Evolutionary conservation across 2,888 invertebrate species (phyloP).

Genomic region (Patella pellucida): DNA sequence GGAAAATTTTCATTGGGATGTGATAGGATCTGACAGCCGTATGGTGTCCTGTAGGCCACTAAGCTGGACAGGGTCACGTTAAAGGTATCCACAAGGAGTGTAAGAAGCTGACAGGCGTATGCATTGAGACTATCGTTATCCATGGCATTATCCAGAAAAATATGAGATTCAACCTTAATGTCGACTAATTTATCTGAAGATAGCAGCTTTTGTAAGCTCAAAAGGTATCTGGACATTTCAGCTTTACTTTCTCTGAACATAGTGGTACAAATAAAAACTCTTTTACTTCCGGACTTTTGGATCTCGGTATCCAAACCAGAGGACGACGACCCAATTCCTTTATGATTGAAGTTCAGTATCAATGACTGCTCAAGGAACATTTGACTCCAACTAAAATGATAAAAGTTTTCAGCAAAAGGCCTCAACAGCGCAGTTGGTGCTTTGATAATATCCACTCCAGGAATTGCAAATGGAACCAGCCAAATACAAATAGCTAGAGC

Average conservation of each 20-base stretch:
- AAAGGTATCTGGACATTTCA: constrained; percentile 40
- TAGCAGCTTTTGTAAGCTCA: constrained; percentile 37
- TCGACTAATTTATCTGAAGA: constrained; percentile 32
- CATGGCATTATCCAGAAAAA: constrained; percentile 44
- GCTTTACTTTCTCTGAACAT: constrained; percentile 42
- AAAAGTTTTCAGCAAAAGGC: constrained; percentile 41
- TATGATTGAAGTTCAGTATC: constrained; percentile 37
- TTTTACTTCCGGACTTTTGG: constrained; percentile 14
- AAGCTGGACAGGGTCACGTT: constrained; percentile 26
- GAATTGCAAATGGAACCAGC: constrained; percentile 35
- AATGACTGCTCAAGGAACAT: constrained; percentile 42
- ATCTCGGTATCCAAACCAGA: background rate
- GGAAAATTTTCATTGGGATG: constrained; percentile 35
- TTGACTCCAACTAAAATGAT: constrained; percentile 38
- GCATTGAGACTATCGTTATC: constrained; percentile 28
- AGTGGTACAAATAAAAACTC: constrained; percentile 44
- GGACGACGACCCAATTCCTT: constrained; percentile 29
- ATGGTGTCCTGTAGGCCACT: constrained; percentile 37
- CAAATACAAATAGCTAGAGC: constrained; percentile 36
- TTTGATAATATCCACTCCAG: constrained; percentile 23
- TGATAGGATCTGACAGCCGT: constrained; percentile 42
- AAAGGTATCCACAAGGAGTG: constrained; percentile 29
- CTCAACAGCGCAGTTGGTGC: constrained; percentile 30
- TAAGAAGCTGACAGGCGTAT: constrained; percentile 35
- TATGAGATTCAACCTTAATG: constrained; percentile 41